A percentile compares a stretch with the other conserved stretches of the same genome.
Conservation (phyloP, 2,797 vertebrate species). For the Emys orbicularis region DNA sequence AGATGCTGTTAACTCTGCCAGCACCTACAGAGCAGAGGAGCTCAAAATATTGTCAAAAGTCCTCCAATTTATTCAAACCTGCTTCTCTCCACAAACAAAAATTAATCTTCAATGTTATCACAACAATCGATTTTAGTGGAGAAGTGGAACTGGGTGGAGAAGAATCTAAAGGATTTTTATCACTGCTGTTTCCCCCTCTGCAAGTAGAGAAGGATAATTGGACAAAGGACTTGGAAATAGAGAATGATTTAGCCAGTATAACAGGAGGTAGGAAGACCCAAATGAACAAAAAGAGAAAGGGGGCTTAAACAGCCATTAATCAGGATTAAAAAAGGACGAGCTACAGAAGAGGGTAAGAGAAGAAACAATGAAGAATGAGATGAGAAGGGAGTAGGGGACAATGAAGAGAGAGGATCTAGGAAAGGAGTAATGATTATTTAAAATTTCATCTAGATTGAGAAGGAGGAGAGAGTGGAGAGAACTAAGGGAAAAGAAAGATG, state of each 20-base stretch:
- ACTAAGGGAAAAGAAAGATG: not conserved
- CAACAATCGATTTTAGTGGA: not conserved
- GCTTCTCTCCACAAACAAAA: conserved; percentile 27
- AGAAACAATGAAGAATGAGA: not conserved
- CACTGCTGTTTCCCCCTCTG: not conserved
- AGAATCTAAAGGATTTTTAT: not conserved
- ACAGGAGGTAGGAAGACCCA: not conserved
- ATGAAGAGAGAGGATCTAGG: not conserved
- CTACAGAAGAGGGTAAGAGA: not conserved
- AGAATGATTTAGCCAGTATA: conserved; percentile 31
- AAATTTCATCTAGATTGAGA: not conserved
- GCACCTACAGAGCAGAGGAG: conserved; percentile 12
- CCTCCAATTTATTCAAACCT: not conserved
- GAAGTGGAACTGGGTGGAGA: not conserved
- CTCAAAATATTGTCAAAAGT: not conserved
- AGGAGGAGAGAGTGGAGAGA: not conserved
- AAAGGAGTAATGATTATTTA: not conserved
- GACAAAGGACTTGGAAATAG: conserved; percentile 50
- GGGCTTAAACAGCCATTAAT: not conserved
- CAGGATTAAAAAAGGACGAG: not conserved
- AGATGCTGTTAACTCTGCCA: conserved; percentile 50
- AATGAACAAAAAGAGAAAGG: conserved; percentile 27
- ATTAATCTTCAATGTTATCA: conserved; percentile 1
- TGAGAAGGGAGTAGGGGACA: not conserved
- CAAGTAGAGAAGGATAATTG: conserved; percentile 56